These are phyloP conservation scores for Sebastes variabilis DNA, from an alignment of 2,797 vertebrate species.

Conservation along the genomic window DNA sequence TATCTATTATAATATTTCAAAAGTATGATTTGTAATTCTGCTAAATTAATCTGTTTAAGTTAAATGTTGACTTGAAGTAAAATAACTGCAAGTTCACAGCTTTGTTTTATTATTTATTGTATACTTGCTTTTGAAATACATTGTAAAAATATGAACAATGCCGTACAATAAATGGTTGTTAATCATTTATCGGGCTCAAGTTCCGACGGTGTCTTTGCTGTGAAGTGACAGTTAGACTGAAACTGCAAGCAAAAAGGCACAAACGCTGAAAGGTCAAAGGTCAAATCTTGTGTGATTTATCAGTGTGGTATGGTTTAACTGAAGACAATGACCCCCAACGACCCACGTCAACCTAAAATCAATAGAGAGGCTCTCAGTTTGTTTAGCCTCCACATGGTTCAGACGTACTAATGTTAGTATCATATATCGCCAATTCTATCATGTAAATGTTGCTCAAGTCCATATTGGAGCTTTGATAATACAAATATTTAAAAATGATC, in stretches of 20 bases:
- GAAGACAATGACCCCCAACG: constrained; percentile 61
- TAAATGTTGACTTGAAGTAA: neutral
- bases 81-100: neutral
- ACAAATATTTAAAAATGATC: neutral
- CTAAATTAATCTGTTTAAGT: neutral
- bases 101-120: constrained; percentile 15
- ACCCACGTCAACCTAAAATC: constrained; percentile 58
- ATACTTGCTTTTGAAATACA: neutral
- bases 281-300: constrained; percentile 56
- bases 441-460: neutral
- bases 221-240: constrained; percentile 19
- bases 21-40: neutral
- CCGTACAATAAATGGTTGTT: constrained; percentile 61
- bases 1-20: neutral
- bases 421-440: neutral
- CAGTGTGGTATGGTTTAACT: constrained; percentile 30
- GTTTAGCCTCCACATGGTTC: constrained; percentile 11
- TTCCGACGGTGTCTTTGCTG: neutral
- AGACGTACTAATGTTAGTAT: neutral
- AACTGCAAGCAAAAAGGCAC: constrained; percentile 1
- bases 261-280: constrained; percentile 48
- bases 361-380: constrained; percentile 51
- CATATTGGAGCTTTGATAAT: neutral
- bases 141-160: constrained; percentile 8
- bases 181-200: constrained; percentile 38